phyloP scores from a whole-genome alignment of 2,888 invertebrate species.

The Micropterix aruncella region DNA sequence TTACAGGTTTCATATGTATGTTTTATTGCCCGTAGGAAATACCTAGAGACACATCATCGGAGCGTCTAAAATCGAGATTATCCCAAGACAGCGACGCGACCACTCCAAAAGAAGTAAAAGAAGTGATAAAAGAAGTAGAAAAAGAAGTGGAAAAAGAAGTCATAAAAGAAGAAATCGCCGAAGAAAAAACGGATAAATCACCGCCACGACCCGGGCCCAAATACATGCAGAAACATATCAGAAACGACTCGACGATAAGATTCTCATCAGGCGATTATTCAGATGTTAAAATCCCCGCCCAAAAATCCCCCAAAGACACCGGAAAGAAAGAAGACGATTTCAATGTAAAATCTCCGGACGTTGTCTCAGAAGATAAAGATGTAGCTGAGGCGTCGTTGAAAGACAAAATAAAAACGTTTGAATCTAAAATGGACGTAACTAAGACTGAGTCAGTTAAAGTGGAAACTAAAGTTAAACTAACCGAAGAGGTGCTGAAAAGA shows the following conservation, averaged over 20 bases:
- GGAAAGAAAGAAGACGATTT: conserved; percentile 15
- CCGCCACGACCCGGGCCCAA: conserved; percentile 38
- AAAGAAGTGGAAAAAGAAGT: conserved; percentile 20
- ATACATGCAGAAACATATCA: conserved; percentile 36
- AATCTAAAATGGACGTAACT: conserved; percentile 32
- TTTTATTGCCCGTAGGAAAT: no score
- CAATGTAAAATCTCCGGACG: conserved; percentile 30
- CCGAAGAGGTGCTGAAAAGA: conserved; percentile 37
- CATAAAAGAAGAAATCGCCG: conserved; percentile 7
- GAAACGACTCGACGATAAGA: conserved; percentile 35
- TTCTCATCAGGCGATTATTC: conserved; percentile 39
- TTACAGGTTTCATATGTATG: no score
- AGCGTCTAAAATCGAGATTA: background rate
- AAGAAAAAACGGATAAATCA: conserved; percentile 28
- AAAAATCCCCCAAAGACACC: conserved; percentile 20
- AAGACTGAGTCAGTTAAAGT: conserved; percentile 26
- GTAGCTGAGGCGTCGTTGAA: conserved; percentile 33
- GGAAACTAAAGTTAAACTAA: conserved; percentile 26
- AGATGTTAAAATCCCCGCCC: conserved; percentile 33
- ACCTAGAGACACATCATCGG: background rate
- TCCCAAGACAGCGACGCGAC: background rate
- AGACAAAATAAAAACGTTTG: conserved; percentile 34
- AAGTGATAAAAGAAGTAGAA: conserved; percentile 22
- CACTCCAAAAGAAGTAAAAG: conserved; percentile 9
- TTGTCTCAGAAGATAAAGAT: conserved; percentile 29